Evolutionary conservation across 2,797 vertebrate species (phyloP), one percentile per base, ranked within the genome.

Genomic region (Lates japonicus): DNA sequence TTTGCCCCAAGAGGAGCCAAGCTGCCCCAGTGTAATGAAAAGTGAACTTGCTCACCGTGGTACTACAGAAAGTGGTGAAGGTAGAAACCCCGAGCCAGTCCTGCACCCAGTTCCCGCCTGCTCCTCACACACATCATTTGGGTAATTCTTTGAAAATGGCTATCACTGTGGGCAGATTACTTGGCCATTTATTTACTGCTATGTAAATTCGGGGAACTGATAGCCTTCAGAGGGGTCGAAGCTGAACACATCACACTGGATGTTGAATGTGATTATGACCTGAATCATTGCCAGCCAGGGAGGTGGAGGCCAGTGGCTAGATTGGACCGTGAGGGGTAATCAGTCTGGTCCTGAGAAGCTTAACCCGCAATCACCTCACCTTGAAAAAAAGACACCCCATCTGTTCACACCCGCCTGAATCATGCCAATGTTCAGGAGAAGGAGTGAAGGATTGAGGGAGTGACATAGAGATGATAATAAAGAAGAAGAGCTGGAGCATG

Each of bases 171-270:
- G 85, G 68, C 84, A 92, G 86, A 94, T 92, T 85, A 88, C 91
- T 88, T 90, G 92, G 88, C 94, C 92, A 90, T 92, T 93, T 86
- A 91, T 93, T 93, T 93, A 86, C 85, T 77, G 88, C 88, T 72
- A 88, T 78, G 83, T 74, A n/a, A n/a, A n/a, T n/a, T n/a, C n/a
- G 83, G 84, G 86, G 81, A 82, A 67, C 81, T 78, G 83, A 90
- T 85, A 85, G 85, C 83, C 81, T 91, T 87, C 77, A 82, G 76
- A 86, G 76, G 80, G 87, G 87, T 88, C 58, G 67, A 83, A 82
- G 80, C 92, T 81, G 83, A 92, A 81, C 87, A 90, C 88, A 92
- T 91, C 89, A 87, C 86, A 49, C 81, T 76, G n/a, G 85, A 92
- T 88, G 91, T 88, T n/a, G n/a, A 91, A 90, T 76, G 78, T 90